phyloP scores from a whole-genome alignment of 2,888 invertebrate species.

The Muscina levida region DNA sequence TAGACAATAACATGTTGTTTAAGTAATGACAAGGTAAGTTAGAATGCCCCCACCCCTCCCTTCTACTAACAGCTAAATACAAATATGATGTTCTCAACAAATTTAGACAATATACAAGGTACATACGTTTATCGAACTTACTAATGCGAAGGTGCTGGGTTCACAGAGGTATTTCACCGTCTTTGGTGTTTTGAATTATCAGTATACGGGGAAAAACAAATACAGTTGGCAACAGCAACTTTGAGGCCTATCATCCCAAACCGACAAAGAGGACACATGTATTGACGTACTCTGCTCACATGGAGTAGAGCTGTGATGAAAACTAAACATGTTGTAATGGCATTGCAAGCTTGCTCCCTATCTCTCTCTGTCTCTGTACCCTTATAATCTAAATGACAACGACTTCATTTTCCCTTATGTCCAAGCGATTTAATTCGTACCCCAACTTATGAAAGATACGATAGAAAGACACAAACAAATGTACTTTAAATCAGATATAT shows the following conservation, averaged over 20 bases:
- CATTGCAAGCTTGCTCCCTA: too few relatives aligned
- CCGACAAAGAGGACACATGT: too few relatives aligned
- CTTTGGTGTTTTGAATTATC: conserved; percentile 13
- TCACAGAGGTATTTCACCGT: too few relatives aligned
- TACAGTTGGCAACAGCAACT: neutral
- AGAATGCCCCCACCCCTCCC: too few relatives aligned
- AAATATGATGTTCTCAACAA: too few relatives aligned
- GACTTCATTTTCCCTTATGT: conserved; percentile 12
- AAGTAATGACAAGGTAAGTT: too few relatives aligned
- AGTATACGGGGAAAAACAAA: neutral
- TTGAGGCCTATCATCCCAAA: neutral
- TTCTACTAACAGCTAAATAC: too few relatives aligned
- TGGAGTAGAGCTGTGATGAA: neutral
- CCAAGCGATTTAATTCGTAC: conserved; percentile 7
- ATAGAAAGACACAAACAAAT: neutral
- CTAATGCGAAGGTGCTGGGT: too few relatives aligned
- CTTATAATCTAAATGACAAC: neutral
- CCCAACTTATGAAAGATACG: conserved; percentile 14
- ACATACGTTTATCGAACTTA: too few relatives aligned
- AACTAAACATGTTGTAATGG: neutral
- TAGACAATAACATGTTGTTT: too few relatives aligned
- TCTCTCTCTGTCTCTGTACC: neutral
- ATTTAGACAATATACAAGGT: too few relatives aligned
- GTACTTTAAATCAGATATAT: too few relatives aligned
- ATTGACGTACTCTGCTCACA: neutral